These are phyloP conservation scores for Callosobruchus maculatus DNA, from an alignment of 2,888 invertebrate genomes.

Conservation along the genomic window DNA sequence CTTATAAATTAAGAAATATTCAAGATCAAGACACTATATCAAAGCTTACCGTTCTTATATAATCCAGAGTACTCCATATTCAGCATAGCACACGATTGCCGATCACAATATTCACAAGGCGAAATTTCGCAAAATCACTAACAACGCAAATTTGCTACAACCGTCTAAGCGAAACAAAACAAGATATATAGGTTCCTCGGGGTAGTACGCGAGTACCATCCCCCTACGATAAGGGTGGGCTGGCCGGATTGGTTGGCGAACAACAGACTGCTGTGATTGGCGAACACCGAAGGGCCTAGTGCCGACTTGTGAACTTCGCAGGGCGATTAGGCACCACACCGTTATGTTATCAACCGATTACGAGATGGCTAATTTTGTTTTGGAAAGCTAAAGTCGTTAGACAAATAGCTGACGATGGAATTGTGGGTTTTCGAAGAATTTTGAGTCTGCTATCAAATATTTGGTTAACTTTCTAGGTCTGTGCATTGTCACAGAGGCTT, in stretches of 20 bases:
- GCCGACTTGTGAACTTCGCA: not conserved
- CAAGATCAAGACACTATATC: not conserved
- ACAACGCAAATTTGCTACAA: not conserved
- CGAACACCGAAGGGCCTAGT: not conserved
- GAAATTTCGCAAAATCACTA: not conserved
- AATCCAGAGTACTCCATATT: not conserved
- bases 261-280: not conserved
- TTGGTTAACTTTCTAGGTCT: not conserved
- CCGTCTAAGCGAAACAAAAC: not conserved
- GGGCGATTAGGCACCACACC: not conserved
- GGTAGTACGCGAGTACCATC: not conserved
- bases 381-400: not conserved
- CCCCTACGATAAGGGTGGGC: not conserved
- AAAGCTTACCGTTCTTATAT: not conserved
- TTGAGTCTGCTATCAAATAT: not conserved
- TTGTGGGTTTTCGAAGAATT: not conserved
- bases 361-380: not conserved
- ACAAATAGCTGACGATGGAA: not conserved
- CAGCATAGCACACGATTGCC: not conserved
- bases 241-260: not conserved
- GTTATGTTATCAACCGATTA: not conserved
- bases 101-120: not conserved
- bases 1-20: no score
- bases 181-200: not conserved
- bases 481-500: not conserved